Percentiles rank a stretch among this genome's conserved stretches.
Conservation (phyloP, 2,888 invertebrate species). For the Anthoptus insignis region DNA sequence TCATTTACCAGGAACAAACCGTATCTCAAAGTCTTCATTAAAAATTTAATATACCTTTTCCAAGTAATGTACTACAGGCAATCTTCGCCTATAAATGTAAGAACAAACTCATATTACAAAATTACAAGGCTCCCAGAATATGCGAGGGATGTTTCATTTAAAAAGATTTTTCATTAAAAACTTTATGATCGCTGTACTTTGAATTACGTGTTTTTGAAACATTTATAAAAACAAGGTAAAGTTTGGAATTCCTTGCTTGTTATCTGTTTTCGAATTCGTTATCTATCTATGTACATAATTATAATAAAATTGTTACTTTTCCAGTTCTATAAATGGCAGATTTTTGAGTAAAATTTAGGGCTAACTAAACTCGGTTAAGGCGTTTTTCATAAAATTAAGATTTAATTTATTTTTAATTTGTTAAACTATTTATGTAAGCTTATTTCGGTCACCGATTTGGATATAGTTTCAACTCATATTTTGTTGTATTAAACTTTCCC, state of each 20-base stretch:
- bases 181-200: constrained; percentile 18
- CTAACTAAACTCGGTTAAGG: no score
- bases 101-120: neutral
- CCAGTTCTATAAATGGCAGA: no score
- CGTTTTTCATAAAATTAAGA: no score
- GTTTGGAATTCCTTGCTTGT: neutral
- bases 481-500: no score
- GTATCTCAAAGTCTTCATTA: neutral
- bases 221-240: neutral
- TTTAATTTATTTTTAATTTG: no score
- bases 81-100: neutral
- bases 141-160: constrained; percentile 12
- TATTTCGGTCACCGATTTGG: no score
- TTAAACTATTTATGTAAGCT: no score
- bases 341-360: no score
- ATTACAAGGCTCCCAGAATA: constrained; percentile 1
- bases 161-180: constrained; percentile 20
- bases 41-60: neutral
- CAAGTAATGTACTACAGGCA: neutral
- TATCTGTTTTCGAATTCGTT: neutral
- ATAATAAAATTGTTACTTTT: no score
- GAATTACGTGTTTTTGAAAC: neutral
- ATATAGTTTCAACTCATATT: no score
- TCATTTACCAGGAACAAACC: no score
- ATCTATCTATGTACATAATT: no score